phyloP scores from a whole-genome alignment of 2,113 vertebrate genomes.

The Monopterus albus region DNA sequence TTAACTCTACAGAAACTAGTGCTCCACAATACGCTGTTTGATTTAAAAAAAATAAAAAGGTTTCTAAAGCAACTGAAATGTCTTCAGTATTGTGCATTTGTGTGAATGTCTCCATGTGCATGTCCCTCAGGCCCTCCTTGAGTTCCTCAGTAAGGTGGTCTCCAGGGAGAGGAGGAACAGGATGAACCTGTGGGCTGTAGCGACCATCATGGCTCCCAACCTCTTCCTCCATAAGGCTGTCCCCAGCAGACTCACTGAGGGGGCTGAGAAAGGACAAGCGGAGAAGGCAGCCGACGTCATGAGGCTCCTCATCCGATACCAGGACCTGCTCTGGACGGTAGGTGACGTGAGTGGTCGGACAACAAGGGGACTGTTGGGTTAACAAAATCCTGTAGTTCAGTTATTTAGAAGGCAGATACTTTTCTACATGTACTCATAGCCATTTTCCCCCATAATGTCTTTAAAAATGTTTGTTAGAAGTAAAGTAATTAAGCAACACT shows the following conservation, averaged over 20 bases:
- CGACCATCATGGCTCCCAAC: constrained; percentile 92
- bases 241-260: constrained; percentile 84
- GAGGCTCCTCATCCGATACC: constrained; percentile 89
- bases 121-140: constrained; percentile 86
- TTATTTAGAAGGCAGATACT: background rate
- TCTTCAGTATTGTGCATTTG: background rate
- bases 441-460: too few species aligned
- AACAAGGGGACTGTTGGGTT: background rate
- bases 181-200: constrained; percentile 94
- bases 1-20: background rate
- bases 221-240: constrained; percentile 90
- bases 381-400: background rate
- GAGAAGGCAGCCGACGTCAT: constrained; percentile 88
- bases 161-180: constrained; percentile 87
- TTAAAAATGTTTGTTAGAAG: too few species aligned
- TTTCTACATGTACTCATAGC: background rate
- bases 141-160: constrained; percentile 91
- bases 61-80: too few species aligned
- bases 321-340: constrained; percentile 93
- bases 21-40: too few species aligned
- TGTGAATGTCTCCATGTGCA: background rate
- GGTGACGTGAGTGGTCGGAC: background rate
- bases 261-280: constrained; percentile 87
- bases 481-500: background rate
- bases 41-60: too few species aligned